Percentiles rank a stretch among this genome's conserved stretches.
phyloP scores from a whole-genome alignment of 2,113 vertebrate species.

The Hystrix brachyura region DNA sequence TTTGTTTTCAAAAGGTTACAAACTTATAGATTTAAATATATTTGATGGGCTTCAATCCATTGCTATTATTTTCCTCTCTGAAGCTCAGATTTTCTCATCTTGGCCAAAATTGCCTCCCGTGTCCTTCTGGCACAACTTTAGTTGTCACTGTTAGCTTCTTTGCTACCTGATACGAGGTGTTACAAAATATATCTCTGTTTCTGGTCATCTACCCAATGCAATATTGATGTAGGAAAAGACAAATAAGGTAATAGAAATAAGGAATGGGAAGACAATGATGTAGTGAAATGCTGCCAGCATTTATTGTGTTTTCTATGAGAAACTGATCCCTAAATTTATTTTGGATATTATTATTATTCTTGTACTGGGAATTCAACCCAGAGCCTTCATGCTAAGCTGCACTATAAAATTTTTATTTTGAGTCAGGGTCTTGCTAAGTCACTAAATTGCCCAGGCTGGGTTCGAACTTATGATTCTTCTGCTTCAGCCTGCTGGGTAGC shows the following conservation, averaged over 20 bases:
- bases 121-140: neutral
- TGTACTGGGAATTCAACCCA: neutral
- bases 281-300: neutral
- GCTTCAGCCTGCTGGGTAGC: neutral
- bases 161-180: neutral
- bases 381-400: neutral
- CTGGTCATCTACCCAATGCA: neutral
- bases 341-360: neutral
- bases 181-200: neutral
- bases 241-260: neutral
- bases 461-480: neutral
- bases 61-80: neutral
- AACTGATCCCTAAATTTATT: neutral
- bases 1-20: constrained; percentile 7
- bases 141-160: neutral
- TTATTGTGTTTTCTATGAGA: neutral
- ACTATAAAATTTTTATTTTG: neutral
- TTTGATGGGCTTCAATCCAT: neutral
- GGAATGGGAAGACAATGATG: neutral
- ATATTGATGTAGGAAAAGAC: neutral
- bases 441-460: neutral
- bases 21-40: neutral
- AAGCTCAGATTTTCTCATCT: neutral
- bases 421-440: neutral
- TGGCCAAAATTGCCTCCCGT: neutral